Conservation (phyloP, 2,888 invertebrate species). For the Oscheius myriophilus region DNA sequence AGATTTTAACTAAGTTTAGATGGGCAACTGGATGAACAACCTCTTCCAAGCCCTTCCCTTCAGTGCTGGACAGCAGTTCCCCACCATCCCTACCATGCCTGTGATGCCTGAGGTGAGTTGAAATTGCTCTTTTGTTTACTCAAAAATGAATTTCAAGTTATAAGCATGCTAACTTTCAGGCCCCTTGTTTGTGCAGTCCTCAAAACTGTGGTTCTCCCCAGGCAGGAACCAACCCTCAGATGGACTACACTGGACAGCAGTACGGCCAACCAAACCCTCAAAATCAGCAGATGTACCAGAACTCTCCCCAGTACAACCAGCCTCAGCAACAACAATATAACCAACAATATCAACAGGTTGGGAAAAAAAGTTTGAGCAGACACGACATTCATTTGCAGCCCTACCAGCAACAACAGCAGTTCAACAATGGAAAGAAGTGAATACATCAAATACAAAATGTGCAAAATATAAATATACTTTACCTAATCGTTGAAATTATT, state of each 20-base stretch:
- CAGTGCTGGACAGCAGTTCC: slow-evolving; percentile 40
- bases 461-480: slow-evolving; percentile 12
- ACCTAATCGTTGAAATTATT: neutral
- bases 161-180: slow-evolving; percentile 35
- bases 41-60: slow-evolving; percentile 44
- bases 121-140: too few species aligned
- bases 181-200: slow-evolving; percentile 51
- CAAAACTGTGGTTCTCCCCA: slow-evolving; percentile 37
- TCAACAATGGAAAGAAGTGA: slow-evolving; percentile 20
- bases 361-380: too few species aligned
- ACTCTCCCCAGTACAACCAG: slow-evolving; percentile 1
- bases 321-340: slow-evolving; percentile 13
- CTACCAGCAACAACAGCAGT: slow-evolving; percentile 11
- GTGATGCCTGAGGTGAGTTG: slow-evolving; percentile 44
- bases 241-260: slow-evolving; percentile 15
- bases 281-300: slow-evolving; percentile 10
- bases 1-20: slow-evolving; percentile 27
- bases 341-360: neutral
- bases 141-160: too few species aligned
- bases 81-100: slow-evolving; percentile 48
- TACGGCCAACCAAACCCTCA: slow-evolving; percentile 24
- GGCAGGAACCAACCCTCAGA: slow-evolving; percentile 20
- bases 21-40: slow-evolving; percentile 50
- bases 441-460: slow-evolving; percentile 13
- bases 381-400: too few species aligned